Percentiles rank a stretch among this genome's conserved stretches.
Conservation (phyloP, 2,888 invertebrate species). For the Andrena chrysosceles region DNA sequence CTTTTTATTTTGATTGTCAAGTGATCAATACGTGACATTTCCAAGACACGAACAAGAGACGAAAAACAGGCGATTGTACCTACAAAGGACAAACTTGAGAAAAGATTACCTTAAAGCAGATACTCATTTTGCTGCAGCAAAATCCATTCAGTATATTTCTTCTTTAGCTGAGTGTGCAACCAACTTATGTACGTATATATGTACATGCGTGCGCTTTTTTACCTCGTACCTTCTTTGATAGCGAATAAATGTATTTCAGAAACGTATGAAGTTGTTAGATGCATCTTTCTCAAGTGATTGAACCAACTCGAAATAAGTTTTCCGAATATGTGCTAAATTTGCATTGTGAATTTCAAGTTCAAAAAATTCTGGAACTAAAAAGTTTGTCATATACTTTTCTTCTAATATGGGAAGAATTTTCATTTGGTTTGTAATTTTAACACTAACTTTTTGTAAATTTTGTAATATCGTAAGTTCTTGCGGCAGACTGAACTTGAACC, state of each 20-base stretch:
- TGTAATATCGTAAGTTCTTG: neutral
- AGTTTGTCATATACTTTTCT: neutral
- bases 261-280: neutral
- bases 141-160: constrained; percentile 8
- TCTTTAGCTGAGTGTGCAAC: neutral
- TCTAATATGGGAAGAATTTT: neutral
- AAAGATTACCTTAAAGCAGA: constrained; percentile 43
- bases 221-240: neutral
- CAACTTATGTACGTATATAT: neutral
- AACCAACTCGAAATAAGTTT: neutral
- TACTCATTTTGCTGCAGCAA: constrained; percentile 4
- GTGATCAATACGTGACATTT: neutral
- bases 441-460: neutral
- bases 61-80: constrained; percentile 6
- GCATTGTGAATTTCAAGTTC: neutral
- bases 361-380: neutral
- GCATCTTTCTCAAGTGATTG: neutral
- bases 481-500: neutral
- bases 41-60: neutral
- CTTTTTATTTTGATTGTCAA: neutral
- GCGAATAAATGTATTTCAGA: neutral
- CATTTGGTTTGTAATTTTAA: neutral
- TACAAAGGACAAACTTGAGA: constrained; percentile 18
- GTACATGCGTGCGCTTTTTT: neutral
- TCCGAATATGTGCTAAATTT: neutral